Percentiles rank a stretch among this genome's conserved stretches.
Evolutionary conservation across 2,888 invertebrate genomes (phyloP).

Genomic region (Lissonota sp.): DNA sequence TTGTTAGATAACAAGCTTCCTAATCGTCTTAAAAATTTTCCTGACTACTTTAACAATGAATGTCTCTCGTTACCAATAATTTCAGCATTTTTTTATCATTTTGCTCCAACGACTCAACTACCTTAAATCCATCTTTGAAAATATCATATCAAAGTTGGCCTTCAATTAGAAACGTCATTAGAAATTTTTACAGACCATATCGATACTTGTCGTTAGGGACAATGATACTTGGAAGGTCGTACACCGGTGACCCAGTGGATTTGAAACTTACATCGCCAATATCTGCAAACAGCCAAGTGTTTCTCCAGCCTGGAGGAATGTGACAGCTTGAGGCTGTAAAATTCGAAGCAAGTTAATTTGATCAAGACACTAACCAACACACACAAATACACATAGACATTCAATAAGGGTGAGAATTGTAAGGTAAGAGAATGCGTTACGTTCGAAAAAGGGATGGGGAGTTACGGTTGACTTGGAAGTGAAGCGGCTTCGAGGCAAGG

Average conservation of each 20-base stretch:
- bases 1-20: no score
- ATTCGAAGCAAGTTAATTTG: constrained; percentile 62
- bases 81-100: no score
- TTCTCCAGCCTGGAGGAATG: constrained; percentile 28
- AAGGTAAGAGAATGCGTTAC: constrained; percentile 26
- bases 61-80: no score
- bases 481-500: constrained; percentile 56
- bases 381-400: not conserved
- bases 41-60: no score
- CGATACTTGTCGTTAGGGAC: not conserved
- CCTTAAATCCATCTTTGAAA: no score
- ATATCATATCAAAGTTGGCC: no score
- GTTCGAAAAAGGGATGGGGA: constrained; percentile 46
- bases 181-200: no score
- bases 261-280: constrained; percentile 25
- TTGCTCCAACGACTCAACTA: no score
- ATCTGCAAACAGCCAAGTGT: constrained; percentile 18
- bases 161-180: no score
- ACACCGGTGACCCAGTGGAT: constrained; percentile 44
- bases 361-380: constrained; percentile 26
- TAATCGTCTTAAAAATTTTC: no score
- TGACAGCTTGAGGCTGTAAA: constrained; percentile 57
- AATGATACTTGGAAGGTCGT: not conserved
- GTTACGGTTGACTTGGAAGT: constrained; percentile 53
- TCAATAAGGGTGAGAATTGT: constrained; percentile 3